Conservation (phyloP, 2,113 vertebrate genomes). For the Cottus gobio region DNA sequence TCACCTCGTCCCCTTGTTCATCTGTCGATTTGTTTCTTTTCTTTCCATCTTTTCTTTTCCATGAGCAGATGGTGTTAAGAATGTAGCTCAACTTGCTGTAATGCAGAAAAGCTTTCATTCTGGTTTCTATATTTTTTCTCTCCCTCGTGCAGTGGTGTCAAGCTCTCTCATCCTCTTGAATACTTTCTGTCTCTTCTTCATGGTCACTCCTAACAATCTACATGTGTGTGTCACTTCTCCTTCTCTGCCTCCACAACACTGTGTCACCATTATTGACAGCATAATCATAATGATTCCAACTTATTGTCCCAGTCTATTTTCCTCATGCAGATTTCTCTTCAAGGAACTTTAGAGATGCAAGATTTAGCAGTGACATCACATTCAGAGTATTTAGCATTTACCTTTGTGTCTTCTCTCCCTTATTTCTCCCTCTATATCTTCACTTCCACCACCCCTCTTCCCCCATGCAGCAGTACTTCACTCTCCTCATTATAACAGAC, state of each 20-base stretch:
- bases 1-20: conserved; percentile 1
- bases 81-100: conserved; percentile 22
- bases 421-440: not conserved
- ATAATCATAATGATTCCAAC: conserved; percentile 8
- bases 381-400: not conserved
- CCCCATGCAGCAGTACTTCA: conserved; percentile 94
- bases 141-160: not conserved
- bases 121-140: conserved; percentile 6
- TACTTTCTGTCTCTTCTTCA: not conserved
- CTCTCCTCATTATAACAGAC: conserved; percentile 97
- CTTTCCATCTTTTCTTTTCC: not conserved
- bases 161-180: not conserved
- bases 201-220: not conserved
- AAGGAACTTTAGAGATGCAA: not conserved
- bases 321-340: not conserved
- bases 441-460: not conserved
- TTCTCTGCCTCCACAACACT: not conserved
- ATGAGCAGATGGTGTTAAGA: conserved; percentile 51
- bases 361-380: not conserved
- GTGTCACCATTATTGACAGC: not conserved
- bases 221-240: not conserved
- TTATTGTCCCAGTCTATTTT: not conserved
- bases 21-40: not conserved
- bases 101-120: conserved; percentile 29
- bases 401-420: not conserved